These are phyloP conservation scores for Carposina sasakii DNA, from an alignment of 1,140 invertebrate genomes.

Conservation along the genomic window DNA sequence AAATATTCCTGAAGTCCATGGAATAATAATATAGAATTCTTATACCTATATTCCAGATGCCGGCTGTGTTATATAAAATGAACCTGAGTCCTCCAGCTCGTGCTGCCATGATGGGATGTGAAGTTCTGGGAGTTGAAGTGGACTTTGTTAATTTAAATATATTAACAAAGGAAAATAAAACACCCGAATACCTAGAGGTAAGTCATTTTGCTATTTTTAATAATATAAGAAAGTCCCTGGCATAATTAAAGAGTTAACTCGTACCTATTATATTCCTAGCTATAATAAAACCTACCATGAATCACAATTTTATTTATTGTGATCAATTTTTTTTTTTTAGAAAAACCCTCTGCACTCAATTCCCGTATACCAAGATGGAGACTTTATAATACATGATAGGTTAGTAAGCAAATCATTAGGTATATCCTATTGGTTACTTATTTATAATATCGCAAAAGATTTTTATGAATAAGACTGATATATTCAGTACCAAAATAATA, in stretches of 20 bases:
- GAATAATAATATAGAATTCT: too few relatives aligned
- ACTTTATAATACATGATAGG: conserved; percentile 38
- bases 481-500: too few relatives aligned
- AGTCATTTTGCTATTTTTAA: not conserved
- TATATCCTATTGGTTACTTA: too few relatives aligned
- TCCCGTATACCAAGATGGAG: conserved; percentile 36
- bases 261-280: too few relatives aligned
- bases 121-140: conserved; percentile 25
- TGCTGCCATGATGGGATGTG: conserved; percentile 33
- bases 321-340: conserved; percentile 22
- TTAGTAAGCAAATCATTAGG: conserved; percentile 14
- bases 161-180: conserved; percentile 21
- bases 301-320: not conserved
- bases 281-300: too few relatives aligned
- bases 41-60: too few relatives aligned
- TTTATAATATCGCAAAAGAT: too few relatives aligned
- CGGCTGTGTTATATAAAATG: conserved; percentile 36
- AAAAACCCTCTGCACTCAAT: conserved; percentile 38
- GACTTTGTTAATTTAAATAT: conserved; percentile 32
- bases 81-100: conserved; percentile 35
- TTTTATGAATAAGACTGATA: too few relatives aligned
- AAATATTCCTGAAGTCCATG: too few relatives aligned
- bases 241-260: too few relatives aligned
- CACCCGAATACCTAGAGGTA: conserved; percentile 35
- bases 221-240: too few relatives aligned